These are phyloP conservation scores for Rhagoletis zephyria DNA, from an alignment of 1,140 invertebrate genomes.

Conservation along the genomic window DNA sequence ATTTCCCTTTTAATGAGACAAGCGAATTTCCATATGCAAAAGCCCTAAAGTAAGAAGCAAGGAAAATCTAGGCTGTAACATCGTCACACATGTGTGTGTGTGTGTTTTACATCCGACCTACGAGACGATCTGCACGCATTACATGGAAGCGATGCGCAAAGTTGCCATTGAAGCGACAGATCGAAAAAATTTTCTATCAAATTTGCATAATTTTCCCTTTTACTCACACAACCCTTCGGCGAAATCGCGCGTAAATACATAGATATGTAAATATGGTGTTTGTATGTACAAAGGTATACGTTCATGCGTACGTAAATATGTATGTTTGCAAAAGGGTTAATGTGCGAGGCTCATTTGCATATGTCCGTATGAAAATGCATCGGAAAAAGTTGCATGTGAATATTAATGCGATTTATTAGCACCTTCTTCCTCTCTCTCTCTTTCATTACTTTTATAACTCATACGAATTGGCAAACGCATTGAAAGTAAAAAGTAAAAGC, in stretches of 20 bases:
- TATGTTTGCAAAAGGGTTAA: constrained; percentile 34
- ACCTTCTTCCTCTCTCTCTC: neutral
- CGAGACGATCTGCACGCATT: constrained; percentile 41
- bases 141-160: constrained; percentile 35
- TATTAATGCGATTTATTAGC: constrained; percentile 7
- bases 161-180: constrained; percentile 24
- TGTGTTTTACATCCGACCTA: neutral
- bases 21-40: constrained; percentile 50
- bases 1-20: constrained; percentile 46
- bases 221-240: constrained; percentile 12
- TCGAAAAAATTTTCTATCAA: constrained; percentile 44
- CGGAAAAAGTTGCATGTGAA: constrained; percentile 28
- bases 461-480: constrained; percentile 13
- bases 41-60: neutral
- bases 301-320: neutral
- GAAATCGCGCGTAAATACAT: neutral
- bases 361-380: constrained; percentile 9
- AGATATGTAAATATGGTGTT: neutral
- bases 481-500: constrained; percentile 21
- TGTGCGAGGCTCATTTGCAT: constrained; percentile 43
- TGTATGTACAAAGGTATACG: neutral
- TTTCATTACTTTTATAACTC: neutral
- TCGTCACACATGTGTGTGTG: neutral
- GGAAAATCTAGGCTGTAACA: constrained; percentile 11
- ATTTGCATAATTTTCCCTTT: constrained; percentile 52